Percentiles rank a stretch among this genome's conserved stretches.
These are phyloP conservation scores for Phrynocephalus versicolor DNA, from an alignment of 2,113 vertebrate genomes.

Conservation along the genomic window DNA sequence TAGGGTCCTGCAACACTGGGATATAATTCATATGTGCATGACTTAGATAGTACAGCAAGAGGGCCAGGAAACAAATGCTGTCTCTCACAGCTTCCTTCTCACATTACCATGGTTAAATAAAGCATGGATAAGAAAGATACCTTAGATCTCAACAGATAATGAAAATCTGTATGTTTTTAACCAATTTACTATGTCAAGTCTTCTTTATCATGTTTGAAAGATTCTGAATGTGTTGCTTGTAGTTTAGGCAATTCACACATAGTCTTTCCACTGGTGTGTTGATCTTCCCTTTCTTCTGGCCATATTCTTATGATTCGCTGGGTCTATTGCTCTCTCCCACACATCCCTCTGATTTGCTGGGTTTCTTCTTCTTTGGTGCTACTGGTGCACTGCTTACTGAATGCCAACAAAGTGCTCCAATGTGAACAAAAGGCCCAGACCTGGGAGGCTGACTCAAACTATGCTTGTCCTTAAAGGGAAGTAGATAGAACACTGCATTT, in stretches of 20 bases:
- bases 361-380: neutral
- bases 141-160: slow-evolving; percentile 28
- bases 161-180: slow-evolving; percentile 37
- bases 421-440: neutral
- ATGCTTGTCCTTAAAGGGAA: neutral
- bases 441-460: neutral
- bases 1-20: slow-evolving; percentile 57
- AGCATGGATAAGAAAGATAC: slow-evolving; percentile 47
- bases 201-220: neutral
- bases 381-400: neutral
- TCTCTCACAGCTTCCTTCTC: slow-evolving; percentile 54
- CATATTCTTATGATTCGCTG: no score
- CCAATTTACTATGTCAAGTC: neutral
- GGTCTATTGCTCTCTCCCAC: neutral
- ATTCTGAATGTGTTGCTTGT: neutral
- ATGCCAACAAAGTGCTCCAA: neutral
- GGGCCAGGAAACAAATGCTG: slow-evolving; percentile 49
- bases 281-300: neutral
- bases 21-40: slow-evolving; percentile 68
- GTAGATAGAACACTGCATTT: neutral
- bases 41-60: slow-evolving; percentile 59
- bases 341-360: neutral
- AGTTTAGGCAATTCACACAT: neutral
- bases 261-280: neutral
- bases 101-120: slow-evolving; percentile 54